Base-by-base conservation (phyloP, 2,888 invertebrate genomes). In the Muscina levida region DNA sequence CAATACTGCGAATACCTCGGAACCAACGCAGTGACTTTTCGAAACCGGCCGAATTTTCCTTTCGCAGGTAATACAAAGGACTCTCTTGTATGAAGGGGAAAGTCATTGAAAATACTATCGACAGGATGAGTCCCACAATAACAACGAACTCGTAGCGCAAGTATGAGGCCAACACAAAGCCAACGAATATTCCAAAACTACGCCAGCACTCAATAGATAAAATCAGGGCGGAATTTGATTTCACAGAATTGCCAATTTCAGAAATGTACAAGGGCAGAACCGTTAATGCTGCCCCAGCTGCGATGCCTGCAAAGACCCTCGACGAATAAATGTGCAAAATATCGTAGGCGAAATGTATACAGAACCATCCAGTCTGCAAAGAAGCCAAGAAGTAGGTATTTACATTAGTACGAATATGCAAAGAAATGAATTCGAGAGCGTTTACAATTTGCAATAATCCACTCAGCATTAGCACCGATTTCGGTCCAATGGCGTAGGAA, bases 51-150 rank as follows among this genome's bases (percentile, higher is more conserved):
- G 85, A 70, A 56, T 89, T 83, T 0, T 84, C 85, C 10, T 84
- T 85, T 1, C 85, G 86, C 57, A 86, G 46, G 74, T 84, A 88
- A 59, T 85, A 87, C 37, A 86, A 85, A 0, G 89, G 90, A 53
- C 87, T 89, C 82, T 89, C 89, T 70, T 87, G 89, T 2, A 89
- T 85, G 37, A 89, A 90, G 13, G 89, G 88, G 15, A 89, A 90
- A 17, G 77, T 59, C 82, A 90, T 71, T 0, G 85, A 84, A 70
- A 89, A 89, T 0, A 82, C 24, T 8, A 87, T 83, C n/a, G 89
- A 86, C 3, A 86, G 37, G 0, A 83, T 57, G 15, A 86, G 80
- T 1, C 88, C 89, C 6, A 87, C 82, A 3, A 88, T 77, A 31
- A 85, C 84, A 0, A 87, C 83, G 53, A 85, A 82, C 0, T 82